Evolutionary conservation across 2,797 vertebrate genomes (phyloP), one percentile per base, ranked within the genome.

Genomic region (Neosilurus hyrtlii): DNA sequence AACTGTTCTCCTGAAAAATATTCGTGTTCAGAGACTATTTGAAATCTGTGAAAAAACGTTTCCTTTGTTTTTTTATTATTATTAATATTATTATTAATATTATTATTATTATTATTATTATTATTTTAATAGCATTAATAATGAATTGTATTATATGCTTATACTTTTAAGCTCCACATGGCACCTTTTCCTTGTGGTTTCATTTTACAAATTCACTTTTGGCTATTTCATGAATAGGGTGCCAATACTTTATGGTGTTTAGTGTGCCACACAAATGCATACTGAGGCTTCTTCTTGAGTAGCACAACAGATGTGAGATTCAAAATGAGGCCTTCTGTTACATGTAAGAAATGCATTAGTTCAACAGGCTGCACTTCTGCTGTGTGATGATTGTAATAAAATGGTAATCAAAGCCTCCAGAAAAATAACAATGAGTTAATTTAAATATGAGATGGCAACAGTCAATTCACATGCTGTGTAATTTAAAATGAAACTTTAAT

Each of bases 201-300:
- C n/a, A 18, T 56, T 54, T 56, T n/a, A 72, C 8, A 73, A 15
- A 52, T 54, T 72, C 49, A 24, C 43, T 10, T 30, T 73, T 9
- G 14, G 51, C 30, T 73, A 56, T 56, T 73, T 73, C 15, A 54
- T 26, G 30, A 73, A 74, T 20, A 30, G 4, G 72, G 72, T 35
- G 26, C 9, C 71, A 74, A 30, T 74, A 56, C 20, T 74, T 30
- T 24, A 43, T 56, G 52, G 52, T 56, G 51, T 73, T 26, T 30
- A 73, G 24, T 56, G 51, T 24, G 70, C 22, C n/a, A 4, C n/a
- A 62, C 66, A 77, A 52, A 67, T 57, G 51, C 35, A 85, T 73
- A 54, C n/a, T 57, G 74, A 85, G 70, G 57, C 37, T 82, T 84
- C 82, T 72, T 20, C 65, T 67, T 76, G 77, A 65, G 86, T 24